phyloP scores from a whole-genome alignment of 2,888 invertebrate genomes.

The Hyposoter didymator region DNA sequence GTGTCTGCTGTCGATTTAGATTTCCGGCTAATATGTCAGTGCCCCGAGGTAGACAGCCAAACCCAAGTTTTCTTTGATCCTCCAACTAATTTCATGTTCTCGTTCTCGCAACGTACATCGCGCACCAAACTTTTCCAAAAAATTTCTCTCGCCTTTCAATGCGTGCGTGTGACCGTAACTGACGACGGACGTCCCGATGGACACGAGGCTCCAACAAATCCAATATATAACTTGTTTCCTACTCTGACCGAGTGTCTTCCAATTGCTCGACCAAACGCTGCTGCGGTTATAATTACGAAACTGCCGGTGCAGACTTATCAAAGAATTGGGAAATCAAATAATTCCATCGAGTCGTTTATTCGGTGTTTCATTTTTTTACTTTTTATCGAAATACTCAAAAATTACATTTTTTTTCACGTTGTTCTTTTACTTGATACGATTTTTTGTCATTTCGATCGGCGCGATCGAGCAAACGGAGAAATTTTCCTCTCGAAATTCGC shows the following conservation, averaged over 20 bases:
- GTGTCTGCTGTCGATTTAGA: slow-evolving; percentile 78
- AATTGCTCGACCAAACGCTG: slow-evolving; percentile 21
- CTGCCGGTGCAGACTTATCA: not conserved
- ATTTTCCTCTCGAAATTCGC: too few relatives aligned
- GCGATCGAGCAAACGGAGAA: too few relatives aligned
- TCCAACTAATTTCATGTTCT: slow-evolving; percentile 61
- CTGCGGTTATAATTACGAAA: slow-evolving; percentile 44
- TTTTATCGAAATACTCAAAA: too few relatives aligned
- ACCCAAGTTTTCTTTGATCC: slow-evolving; percentile 75
- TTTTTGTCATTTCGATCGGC: too few relatives aligned
- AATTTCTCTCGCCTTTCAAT: slow-evolving; percentile 68
- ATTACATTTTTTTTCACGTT: too few relatives aligned
- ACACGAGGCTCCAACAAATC: slow-evolving; percentile 74
- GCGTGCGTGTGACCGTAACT: slow-evolving; percentile 67
- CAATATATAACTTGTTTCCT: slow-evolving; percentile 76
- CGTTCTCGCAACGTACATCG: slow-evolving; percentile 49
- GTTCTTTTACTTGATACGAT: too few relatives aligned
- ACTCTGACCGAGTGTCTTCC: slow-evolving; percentile 31
- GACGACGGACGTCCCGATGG: slow-evolving; percentile 55
- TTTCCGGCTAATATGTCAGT: slow-evolving; percentile 80
- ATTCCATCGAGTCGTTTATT: not conserved
- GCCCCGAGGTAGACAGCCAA: slow-evolving; percentile 66
- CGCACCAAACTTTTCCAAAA: slow-evolving; percentile 75
- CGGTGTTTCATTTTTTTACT: not conserved
- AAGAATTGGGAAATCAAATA: not conserved